Conservation (phyloP, 2,888 invertebrate genomes). For the Acheta domesticus region DNA sequence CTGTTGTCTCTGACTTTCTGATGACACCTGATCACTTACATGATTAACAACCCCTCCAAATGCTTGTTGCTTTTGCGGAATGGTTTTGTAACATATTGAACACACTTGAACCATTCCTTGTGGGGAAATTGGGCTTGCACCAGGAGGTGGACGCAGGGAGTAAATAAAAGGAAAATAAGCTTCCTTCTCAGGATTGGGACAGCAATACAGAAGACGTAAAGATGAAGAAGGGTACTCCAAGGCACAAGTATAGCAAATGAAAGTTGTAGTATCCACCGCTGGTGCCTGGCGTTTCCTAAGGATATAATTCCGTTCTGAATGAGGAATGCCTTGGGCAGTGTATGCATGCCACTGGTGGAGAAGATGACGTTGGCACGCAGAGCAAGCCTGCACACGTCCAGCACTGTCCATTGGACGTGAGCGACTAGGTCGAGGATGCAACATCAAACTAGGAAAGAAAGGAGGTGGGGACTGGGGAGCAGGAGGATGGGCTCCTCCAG, state of each 20-base stretch:
- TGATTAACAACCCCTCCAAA: constrained; percentile 53
- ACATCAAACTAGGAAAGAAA: constrained; percentile 52
- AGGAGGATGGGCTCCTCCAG: constrained; percentile 37
- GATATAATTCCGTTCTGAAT: constrained; percentile 75
- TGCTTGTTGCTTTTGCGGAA: constrained; percentile 72
- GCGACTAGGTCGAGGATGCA: constrained; percentile 80
- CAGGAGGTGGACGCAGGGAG: constrained; percentile 72
- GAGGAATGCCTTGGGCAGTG: constrained; percentile 67
- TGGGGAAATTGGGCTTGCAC: constrained; percentile 84
- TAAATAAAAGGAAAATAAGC: constrained; percentile 88
- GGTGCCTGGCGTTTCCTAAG: constrained; percentile 72
- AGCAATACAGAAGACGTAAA: constrained; percentile 78
- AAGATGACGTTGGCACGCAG: constrained; percentile 79
- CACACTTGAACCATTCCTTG: constrained; percentile 82
- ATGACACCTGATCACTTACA: constrained; percentile 24
- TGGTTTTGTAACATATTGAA: constrained; percentile 78
- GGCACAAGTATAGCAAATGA: constrained; percentile 88
- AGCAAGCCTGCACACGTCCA: constrained; percentile 73
- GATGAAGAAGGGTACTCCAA: constrained; percentile 75
- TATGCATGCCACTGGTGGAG: constrained; percentile 84
- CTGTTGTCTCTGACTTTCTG: constrained; percentile 23
- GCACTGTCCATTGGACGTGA: constrained; percentile 82
- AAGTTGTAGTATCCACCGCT: constrained; percentile 63
- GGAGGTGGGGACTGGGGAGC: constrained; percentile 39
- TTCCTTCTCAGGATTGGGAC: constrained; percentile 78